Evolutionary conservation across 2,888 invertebrate species (phyloP), one percentile per base, ranked within the genome.

Genomic region (Mimachlamys varia): DNA sequence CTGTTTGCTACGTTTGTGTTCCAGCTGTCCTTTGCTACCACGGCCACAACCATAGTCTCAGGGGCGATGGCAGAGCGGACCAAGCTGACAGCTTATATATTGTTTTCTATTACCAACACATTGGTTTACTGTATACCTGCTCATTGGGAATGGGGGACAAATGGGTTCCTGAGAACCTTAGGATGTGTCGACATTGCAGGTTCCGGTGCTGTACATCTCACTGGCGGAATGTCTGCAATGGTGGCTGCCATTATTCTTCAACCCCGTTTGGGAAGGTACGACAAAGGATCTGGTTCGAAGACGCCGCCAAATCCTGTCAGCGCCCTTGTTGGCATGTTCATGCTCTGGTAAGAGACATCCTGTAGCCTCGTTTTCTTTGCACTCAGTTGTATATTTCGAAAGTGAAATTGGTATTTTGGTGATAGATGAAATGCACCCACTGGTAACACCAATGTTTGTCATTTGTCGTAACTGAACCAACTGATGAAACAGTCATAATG

Each of bases 111-210:
- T 87, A 89, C 95, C 33, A 96, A 96, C 91, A 96, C 96, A 0
- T 88, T 96, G 15, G 94, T 96, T 10, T 96, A 95, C 92, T 96
- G 96, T 76, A 95, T 97, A 33, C 97, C 97, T 0, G 96, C 97
- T 7, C 97, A 97, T 92, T 97, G 97, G 97, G 95, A 96, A 10
- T 97, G 97, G 96, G 96, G 95, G 19, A 87, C 92, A 50, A 95
- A 96, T 89, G 97, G 97, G 2, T 96, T 94, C 90, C 91, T 94
- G 4, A 13, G 89, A 2, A 88, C 90, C 50, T 27, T 94, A 55
- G 95, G 95, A 10, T 93, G 92, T 22, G 94, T 95, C 0, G 95
- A 95, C 88, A 93, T 95, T 53, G 96, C 96, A 10, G 97, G 97
- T 4, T 95, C 96, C 90, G 96, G 96, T 0, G 96, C 96, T 5